Base-by-base conservation (phyloP, 1,140 invertebrate species). In the Schmidtea mediterranea region DNA sequence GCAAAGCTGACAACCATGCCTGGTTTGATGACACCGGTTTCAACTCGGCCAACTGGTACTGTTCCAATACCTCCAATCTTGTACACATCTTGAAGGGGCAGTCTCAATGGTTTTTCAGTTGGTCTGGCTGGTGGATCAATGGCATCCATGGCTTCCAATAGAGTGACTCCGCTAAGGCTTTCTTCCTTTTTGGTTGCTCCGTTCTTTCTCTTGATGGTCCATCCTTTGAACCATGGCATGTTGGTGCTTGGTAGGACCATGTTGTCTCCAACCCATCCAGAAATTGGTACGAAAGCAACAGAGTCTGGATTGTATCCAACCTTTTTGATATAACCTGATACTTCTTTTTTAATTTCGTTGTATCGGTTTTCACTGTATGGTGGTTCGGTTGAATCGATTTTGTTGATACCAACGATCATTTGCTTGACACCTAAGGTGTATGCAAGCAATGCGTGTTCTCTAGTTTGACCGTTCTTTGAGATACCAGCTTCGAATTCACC, bases 51-150 rank as follows among this genome's bases (percentile, higher is more conserved):
- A 0, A 92, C 86, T 49, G 87, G 87, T 61, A 94, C 86, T 54
- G 86, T 94, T 62, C 86, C 86, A 65, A 94, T 94, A 72, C 87
- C 84, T n/a, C 45, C 89, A 69, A 97, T 97, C 73, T 97, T 97
- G 77, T 97, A 97, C 1, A 95, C 90, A 67, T 97, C 90, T 71
- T 86, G 82, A 51, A 92, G 76, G 16, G 84, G 84, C 68, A 92
- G 75, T 63, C 86, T 78, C 36, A 92, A 75, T 39, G 86, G 75
- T 69, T 87, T 89, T 65, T 92, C 83, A 48, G 82, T 86, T 49
- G 84, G 84, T 47, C 86, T 75, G 49, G 73, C 72, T 6, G 86
- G 84, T 36, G 82, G 83, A 52, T 82, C 71, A 61, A 90, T 87
- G 49, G 82, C 79, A 65, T 92, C 84, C 49, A 92, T 71, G 57